Evolutionary conservation across 92 coral and sea anemone genomes (phyloP), one percentile per base, ranked within the genome.

Genomic region (Virgularia gustaviana): DNA sequence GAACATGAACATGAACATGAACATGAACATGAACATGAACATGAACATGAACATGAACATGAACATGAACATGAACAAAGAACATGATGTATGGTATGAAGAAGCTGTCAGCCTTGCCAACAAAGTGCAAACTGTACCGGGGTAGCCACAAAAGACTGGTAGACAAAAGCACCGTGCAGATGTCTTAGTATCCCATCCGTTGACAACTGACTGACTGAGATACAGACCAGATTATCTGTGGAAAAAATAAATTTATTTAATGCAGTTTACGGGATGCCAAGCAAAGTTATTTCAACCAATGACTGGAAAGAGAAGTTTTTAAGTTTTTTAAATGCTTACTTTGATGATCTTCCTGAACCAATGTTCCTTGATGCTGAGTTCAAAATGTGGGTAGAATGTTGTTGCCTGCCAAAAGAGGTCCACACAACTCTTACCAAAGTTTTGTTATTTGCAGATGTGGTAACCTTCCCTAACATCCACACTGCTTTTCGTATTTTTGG

Each of bases 311-410:
- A 43, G 24, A 32, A 35, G 36, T 61, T 61, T 36, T 61, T 29
- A 1, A 33, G 6, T 4, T 61, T 61, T 29, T 18, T 61, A 3
- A 47, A 61, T 1, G 37, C 24, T 6, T 61, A 61, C 68, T 34
- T 15, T 43, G 44, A 61, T 9, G 45, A 61, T 18, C 38, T 61
- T 22, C 68, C 68, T 9, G 25, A 32, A 19, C 68, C 71, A 19
- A 47, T 53, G n/a, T 79, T 54, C 72, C 15, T 42, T 10, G 38
- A 39, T 31, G 60, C 63, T n/a, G 52, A 78, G 28, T 22, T 56
- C 16, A 34, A 56, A 29, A 56, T 56, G 63, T 56, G 63, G 63
- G 28, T 29, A 6, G 32, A 56, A 25, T 20, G 24, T 29, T 56
- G 63, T 25, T 34, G 31, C 31, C 13, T 22, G 31, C 25, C 36